phyloP scores from a whole-genome alignment of 1,140 invertebrate genomes.

The Penaeus indicus region DNA sequence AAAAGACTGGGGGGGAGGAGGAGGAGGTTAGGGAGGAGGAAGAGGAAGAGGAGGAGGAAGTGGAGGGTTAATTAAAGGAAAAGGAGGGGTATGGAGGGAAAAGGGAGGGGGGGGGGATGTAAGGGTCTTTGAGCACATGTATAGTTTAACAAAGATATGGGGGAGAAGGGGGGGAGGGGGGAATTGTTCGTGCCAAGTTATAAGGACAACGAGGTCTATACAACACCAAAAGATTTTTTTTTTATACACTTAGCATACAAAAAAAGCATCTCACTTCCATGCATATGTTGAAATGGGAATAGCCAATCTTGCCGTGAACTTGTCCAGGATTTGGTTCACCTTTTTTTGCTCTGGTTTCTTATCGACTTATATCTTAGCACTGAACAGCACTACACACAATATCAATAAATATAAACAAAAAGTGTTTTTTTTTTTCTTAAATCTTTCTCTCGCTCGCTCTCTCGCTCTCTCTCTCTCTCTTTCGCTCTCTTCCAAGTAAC shows the following conservation, averaged over 20 bases:
- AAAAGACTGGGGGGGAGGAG: too few relatives aligned
- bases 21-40: too few relatives aligned
- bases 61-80: too few relatives aligned
- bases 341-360: too few relatives aligned
- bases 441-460: too few relatives aligned
- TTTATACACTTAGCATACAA: background rate
- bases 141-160: constrained; percentile 49
- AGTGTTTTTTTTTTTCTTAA: background rate
- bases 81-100: background rate
- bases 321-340: too few relatives aligned
- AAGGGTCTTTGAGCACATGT: constrained; percentile 52
- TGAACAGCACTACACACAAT: constrained; percentile 55
- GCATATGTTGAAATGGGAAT: too few relatives aligned
- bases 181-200: constrained; percentile 33
- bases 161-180: background rate
- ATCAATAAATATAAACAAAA: constrained; percentile 60
- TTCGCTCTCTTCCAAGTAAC: too few relatives aligned
- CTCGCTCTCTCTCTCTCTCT: too few relatives aligned
- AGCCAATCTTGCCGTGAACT: too few relatives aligned
- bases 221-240: too few relatives aligned
- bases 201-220: background rate
- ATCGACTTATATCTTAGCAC: constrained; percentile 54
- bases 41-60: too few relatives aligned
- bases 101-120: background rate
- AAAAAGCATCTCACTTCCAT: background rate